phyloP scores from a whole-genome alignment of 2,888 invertebrate species.

The Toxonevra muliebris region DNA sequence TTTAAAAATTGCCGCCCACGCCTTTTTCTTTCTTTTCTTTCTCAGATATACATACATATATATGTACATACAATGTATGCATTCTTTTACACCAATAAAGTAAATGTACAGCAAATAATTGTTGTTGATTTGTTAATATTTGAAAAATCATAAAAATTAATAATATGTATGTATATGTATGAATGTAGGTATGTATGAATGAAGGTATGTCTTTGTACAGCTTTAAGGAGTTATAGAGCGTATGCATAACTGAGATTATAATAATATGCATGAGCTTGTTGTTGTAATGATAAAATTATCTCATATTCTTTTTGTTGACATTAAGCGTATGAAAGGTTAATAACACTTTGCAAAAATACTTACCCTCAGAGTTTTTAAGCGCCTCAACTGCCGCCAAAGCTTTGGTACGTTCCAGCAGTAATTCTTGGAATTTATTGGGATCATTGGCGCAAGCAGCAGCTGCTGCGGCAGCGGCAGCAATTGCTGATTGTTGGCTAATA shows the following conservation, averaged over 20 bases:
- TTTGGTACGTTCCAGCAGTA: conserved; percentile 81
- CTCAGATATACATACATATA: not conserved
- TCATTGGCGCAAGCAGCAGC: conserved; percentile 73
- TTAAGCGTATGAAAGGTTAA: conserved; percentile 21
- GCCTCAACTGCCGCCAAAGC: conserved; percentile 69
- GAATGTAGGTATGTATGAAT: conserved; percentile 3
- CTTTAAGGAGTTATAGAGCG: conserved; percentile 25
- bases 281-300: conserved; percentile 11
- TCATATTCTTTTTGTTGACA: conserved; percentile 4
- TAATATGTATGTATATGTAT: conserved; percentile 1
- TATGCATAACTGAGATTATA: not conserved
- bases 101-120: conserved; percentile 16
- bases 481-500: conserved; percentile 69
- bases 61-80: not conserved
- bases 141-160: conserved; percentile 32
- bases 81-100: conserved; percentile 14
- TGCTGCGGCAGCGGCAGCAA: conserved; percentile 67
- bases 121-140: conserved; percentile 31
- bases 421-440: conserved; percentile 75
- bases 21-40: not conserved
- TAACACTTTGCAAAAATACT: conserved; percentile 15
- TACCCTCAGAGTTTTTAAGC: conserved; percentile 62
- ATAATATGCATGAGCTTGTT: conserved; percentile 12
- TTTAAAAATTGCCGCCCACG: conserved; percentile 43
- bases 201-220: conserved; percentile 12